A percentile compares a stretch with the other conserved stretches of the same genome.
phyloP scores from a whole-genome alignment of 2,888 invertebrate genomes.

The Thymelicus acteon region DNA sequence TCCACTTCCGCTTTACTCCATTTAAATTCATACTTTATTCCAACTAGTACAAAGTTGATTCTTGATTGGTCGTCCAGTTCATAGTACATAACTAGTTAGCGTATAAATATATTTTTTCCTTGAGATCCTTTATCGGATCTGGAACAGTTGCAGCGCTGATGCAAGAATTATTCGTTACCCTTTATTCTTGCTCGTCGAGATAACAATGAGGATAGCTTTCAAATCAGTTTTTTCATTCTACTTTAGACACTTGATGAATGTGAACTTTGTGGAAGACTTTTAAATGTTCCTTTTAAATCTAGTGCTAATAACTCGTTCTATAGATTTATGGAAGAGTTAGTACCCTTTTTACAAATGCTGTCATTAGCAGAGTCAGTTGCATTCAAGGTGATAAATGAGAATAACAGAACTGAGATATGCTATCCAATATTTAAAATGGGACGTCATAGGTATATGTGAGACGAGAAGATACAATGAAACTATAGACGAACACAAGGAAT shows the following conservation, averaged over 20 bases:
- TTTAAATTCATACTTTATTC: constrained; percentile 41
- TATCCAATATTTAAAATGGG: too few relatives aligned
- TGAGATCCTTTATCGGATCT: constrained; percentile 66
- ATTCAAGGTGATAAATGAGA: too few relatives aligned
- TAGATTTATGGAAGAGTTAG: neutral
- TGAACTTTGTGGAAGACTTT: constrained; percentile 30
- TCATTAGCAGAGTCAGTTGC: too few relatives aligned
- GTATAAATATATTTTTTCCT: constrained; percentile 64
- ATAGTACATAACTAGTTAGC: constrained; percentile 46
- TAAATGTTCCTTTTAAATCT: constrained; percentile 47
- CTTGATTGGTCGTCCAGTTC: constrained; percentile 25
- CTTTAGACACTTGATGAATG: constrained; percentile 24
- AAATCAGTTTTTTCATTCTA: neutral
- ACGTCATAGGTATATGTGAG: too few relatives aligned
- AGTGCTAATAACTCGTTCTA: neutral
- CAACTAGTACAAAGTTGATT: constrained; percentile 42
- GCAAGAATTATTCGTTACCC: constrained; percentile 63
- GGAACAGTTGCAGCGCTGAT: constrained; percentile 64
- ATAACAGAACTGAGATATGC: too few relatives aligned
- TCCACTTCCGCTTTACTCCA: constrained; percentile 10
- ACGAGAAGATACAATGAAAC: too few relatives aligned
- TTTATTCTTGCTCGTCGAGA: constrained; percentile 42
- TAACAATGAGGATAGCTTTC: constrained; percentile 39
- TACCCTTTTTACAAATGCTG: too few relatives aligned
- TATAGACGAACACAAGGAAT: too few relatives aligned